A percentile compares a stretch with the other conserved stretches of the same genome.
These are phyloP conservation scores for Neofelis nebulosa DNA, from an alignment of 2,113 vertebrate genomes.

Conservation along the genomic window DNA sequence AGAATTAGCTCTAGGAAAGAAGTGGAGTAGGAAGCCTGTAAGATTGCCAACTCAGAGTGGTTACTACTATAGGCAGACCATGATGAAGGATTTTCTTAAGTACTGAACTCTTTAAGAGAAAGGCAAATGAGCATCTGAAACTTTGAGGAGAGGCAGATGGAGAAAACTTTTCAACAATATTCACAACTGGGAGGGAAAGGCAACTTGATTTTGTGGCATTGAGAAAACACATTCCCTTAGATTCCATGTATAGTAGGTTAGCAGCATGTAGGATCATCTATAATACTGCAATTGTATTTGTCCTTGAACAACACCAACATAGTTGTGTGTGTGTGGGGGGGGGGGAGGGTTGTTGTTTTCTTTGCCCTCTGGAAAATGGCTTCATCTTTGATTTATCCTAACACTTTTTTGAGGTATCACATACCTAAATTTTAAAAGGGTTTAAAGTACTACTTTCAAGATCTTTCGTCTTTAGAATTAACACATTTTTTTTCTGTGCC, in stretches of 20 bases:
- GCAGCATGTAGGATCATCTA: background rate
- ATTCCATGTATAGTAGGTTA: background rate
- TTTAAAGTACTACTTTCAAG: background rate
- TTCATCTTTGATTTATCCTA: background rate
- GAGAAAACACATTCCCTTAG: background rate
- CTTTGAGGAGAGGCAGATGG: background rate
- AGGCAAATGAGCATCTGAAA: background rate
- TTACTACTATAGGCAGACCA: background rate
- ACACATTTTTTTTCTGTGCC: background rate
- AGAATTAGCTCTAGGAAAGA: background rate
- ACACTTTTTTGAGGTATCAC: background rate
- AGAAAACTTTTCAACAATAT: background rate
- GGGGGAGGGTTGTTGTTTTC: background rate
- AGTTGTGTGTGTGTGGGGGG: too few relatives aligned
- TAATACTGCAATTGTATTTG: background rate
- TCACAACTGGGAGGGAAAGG: background rate
- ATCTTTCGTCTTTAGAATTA: background rate
- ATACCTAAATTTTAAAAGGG: background rate
- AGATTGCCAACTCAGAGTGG: background rate
- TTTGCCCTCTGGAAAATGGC: conserved; percentile 16
- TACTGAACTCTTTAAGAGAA: background rate
- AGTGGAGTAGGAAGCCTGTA: background rate
- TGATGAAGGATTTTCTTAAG: background rate
- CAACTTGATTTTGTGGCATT: background rate
- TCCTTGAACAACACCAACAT: background rate